phyloP scores from a whole-genome alignment of 2,888 invertebrate genomes.

The Andrena dorsata region DNA sequence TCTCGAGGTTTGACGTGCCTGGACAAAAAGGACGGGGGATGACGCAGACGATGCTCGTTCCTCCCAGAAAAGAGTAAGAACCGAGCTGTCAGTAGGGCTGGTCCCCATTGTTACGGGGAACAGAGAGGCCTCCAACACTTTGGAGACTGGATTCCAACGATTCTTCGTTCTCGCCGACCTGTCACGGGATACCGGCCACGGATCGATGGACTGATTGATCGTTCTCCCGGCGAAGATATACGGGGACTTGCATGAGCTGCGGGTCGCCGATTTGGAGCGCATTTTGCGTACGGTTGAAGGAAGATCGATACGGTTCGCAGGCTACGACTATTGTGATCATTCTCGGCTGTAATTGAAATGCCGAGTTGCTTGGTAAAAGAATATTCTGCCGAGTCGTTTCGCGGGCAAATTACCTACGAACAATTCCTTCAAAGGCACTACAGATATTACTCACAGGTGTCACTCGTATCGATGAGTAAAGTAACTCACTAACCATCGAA shows the following conservation, averaged over 20 bases:
- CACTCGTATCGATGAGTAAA: too few species aligned
- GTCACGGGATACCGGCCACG: neutral
- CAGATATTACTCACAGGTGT: too few species aligned
- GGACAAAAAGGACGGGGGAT: neutral
- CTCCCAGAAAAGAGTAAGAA: conserved; percentile 21
- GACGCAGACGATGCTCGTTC: conserved; percentile 29
- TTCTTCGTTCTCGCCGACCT: conserved; percentile 21
- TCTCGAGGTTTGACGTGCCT: neutral
- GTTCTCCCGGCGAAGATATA: conserved; percentile 9
- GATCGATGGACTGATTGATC: conserved; percentile 47
- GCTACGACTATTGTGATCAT: too few species aligned
- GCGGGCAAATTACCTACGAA: too few species aligned
- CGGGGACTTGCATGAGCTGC: conserved; percentile 1
- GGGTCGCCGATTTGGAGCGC: too few species aligned
- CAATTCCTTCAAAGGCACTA: too few species aligned
- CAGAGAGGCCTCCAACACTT: conserved; percentile 19
- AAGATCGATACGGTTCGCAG: too few species aligned
- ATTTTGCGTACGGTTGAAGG: too few species aligned
- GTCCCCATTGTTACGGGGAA: conserved; percentile 30
- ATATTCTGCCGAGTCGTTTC: too few species aligned
- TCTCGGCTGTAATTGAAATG: neutral
- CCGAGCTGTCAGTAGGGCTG: conserved; percentile 19
- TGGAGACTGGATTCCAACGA: conserved; percentile 28
- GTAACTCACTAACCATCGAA: neutral
- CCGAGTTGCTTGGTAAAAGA: too few species aligned